Base-by-base conservation (phyloP, 2,797 vertebrate genomes). In the Champsocephalus esox region DNA sequence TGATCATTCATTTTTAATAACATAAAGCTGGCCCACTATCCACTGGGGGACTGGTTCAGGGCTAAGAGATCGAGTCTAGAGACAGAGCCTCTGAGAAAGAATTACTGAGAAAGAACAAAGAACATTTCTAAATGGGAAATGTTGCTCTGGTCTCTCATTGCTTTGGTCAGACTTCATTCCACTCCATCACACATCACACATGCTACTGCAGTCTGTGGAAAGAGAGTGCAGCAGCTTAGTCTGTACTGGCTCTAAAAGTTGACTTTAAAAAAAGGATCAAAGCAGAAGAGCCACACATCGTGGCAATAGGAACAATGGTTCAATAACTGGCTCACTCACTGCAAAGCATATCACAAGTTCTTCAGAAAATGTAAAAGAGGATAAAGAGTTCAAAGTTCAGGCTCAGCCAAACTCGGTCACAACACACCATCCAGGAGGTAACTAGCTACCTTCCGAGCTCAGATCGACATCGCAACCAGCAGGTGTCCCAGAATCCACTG, bases 401-500 rank as follows among this genome's bases (percentile, higher is more conserved):
- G 46, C 14, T 73, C 55, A 64, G 59, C 45, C 75, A 75, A 9
- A 43, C 66, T 13, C 59, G 2, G 21, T 54, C 81, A 89, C 79
- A 85, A 43, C 87, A 92, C 82, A 84, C 38, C 85, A 88, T 66
- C 71, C 80, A 87, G 57, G 51, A 73, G 56, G 19, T 43, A 79
- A 73, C 83, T n/a, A 48, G 43, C 89, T 94, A 95, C 94, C 94
- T 94, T 94, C 93, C 69, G 90, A 92, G 85, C 92, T 95, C 74
- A 95, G 90, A 71, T 72, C 84, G 79, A 95, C 92, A 77, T 92
- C 93, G 48, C 66, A 86, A 77, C 48, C 79, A 63, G 69, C 38
- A 49, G 77, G 52, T 63, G 70, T 66, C 49, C 70, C 78, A 82
- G 69, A 84, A 32, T 81, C 70, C 73, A 90, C 75, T 76, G 79